Evolutionary conservation across 2,113 vertebrate genomes (phyloP).

Genomic region (Riparia riparia): DNA sequence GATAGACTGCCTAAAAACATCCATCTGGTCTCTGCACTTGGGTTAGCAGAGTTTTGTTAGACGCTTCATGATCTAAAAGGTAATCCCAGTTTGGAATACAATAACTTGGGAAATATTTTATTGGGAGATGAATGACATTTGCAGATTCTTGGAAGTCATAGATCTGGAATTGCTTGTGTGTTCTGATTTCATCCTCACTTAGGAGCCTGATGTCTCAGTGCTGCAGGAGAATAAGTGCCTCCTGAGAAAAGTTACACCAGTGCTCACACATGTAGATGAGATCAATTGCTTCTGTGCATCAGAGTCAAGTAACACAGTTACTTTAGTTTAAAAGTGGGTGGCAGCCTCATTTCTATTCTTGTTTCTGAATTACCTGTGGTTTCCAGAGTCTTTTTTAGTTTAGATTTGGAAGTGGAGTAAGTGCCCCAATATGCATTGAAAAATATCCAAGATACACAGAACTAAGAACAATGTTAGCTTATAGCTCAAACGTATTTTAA

Average conservation of each 20-base stretch:
- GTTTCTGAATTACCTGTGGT: not conserved
- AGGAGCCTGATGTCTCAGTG: not conserved
- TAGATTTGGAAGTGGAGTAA: not conserved
- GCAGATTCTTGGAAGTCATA: not conserved
- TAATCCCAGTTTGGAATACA: not conserved
- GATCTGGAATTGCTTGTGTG: accelerated
- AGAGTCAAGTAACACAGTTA: not conserved
- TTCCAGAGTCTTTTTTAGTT: not conserved
- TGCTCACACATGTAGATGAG: accelerated
- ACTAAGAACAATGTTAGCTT: not conserved
- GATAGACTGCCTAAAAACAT: not conserved
- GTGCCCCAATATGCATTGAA: not conserved
- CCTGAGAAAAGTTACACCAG: not conserved
- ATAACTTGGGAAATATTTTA: not conserved
- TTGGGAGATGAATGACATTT: not conserved
- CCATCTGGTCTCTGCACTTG: not conserved
- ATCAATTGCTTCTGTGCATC: not conserved
- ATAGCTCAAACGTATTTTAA: not conserved
- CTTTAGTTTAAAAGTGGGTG: not conserved
- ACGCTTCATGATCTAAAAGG: not conserved
- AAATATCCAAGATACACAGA: not conserved
- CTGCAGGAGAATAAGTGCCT: not conserved
- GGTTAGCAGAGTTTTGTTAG: not conserved
- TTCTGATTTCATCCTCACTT: not conserved
- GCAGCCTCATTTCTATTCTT: not conserved